Evolutionary conservation across 2,113 vertebrate species (phyloP), one percentile per base, ranked within the genome.

Genomic region (Neogobius melanostomus): DNA sequence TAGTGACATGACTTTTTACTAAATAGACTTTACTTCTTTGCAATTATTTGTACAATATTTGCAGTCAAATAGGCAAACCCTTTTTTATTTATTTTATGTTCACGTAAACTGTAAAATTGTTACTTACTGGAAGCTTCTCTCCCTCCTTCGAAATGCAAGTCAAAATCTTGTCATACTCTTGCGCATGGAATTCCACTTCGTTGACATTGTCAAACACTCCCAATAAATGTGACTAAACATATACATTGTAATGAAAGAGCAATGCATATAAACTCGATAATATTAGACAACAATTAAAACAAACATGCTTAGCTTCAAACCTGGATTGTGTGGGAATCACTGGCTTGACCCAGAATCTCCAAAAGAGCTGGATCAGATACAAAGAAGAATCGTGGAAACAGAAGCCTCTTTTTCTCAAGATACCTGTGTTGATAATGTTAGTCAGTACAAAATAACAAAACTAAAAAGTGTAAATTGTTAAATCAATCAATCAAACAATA

Each of bases 181-280:
- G 96, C 45, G 96, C 96, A 9, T 98, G 95, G 76, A 99, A 99
- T 64, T 76, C 85, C 67, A 98, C 93, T 0, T 77, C 87, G 90
- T 97, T 98, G 72, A 98, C 94, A 86, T 98, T 99, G 91, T 99
- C 97, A 68, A 99, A 99, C 51, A 98, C 87, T 0, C 96, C 98
- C 80, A 98, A 94, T 61, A 99, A 92, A 77, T 99, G 96, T 16
- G 95, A 93, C 84, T 61, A n/a, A 7, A 44, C 44, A 61, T 45
- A 43, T 14, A 59, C 21, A 61, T 43, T 61, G 11, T 44, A 44
- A 36, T 43, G 12, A 51, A 51, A 6, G 8, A 43, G 36, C 84
- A 16, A 94, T 95, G 68, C 94, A 95, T 49, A 97, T n/a, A 43
- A 59, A 6, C 12, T 42, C 36, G n/a, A 42, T 43, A 59, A 14